Evolutionary conservation across 92 coral and sea anemone genomes (phyloP).

Genomic region (Plumapathes pennacea): DNA sequence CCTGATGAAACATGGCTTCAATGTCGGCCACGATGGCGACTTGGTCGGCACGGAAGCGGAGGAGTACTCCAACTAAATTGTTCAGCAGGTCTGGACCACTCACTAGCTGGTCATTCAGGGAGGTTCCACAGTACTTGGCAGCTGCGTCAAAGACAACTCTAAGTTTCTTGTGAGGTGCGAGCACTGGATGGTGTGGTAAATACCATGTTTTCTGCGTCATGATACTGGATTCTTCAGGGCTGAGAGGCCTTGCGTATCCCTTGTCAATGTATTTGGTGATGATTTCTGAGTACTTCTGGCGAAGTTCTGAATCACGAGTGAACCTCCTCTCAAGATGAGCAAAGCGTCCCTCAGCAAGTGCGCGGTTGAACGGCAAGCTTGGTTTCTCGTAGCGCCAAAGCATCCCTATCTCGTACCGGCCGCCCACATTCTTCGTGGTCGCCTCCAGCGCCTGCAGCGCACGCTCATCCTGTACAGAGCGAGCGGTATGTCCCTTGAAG

Average conservation of each 20-base stretch:
- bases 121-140: slow-evolving; percentile 48
- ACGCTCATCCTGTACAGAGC: too few relatives aligned
- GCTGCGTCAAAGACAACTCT: slow-evolving; percentile 68
- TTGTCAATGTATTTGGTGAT: slow-evolving; percentile 30
- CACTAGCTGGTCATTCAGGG: slow-evolving; percentile 55
- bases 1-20: slow-evolving; percentile 57
- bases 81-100: slow-evolving; percentile 65
- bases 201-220: slow-evolving; percentile 33
- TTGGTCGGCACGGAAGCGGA: slow-evolving; percentile 47
- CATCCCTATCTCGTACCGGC: too few relatives aligned
- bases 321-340: too few relatives aligned
- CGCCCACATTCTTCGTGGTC: too few relatives aligned
- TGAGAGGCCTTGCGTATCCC: slow-evolving; percentile 25
- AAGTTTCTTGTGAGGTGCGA: slow-evolving; percentile 51
- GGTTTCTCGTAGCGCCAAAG: too few relatives aligned
- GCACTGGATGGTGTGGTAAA: slow-evolving; percentile 27
- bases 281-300: slow-evolving; percentile 15
- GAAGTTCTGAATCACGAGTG: too few relatives aligned
- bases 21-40: slow-evolving; percentile 53
- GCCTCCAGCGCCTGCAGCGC: too few relatives aligned
- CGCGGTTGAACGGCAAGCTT: too few relatives aligned
- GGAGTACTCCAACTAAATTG: slow-evolving; percentile 35
- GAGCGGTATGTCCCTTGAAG: too few relatives aligned
- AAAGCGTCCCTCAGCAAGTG: too few relatives aligned
- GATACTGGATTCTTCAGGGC: slow-evolving; percentile 5